Evolutionary conservation across 2,888 invertebrate species (phyloP).

Genomic region (Tridacna crocea): DNA sequence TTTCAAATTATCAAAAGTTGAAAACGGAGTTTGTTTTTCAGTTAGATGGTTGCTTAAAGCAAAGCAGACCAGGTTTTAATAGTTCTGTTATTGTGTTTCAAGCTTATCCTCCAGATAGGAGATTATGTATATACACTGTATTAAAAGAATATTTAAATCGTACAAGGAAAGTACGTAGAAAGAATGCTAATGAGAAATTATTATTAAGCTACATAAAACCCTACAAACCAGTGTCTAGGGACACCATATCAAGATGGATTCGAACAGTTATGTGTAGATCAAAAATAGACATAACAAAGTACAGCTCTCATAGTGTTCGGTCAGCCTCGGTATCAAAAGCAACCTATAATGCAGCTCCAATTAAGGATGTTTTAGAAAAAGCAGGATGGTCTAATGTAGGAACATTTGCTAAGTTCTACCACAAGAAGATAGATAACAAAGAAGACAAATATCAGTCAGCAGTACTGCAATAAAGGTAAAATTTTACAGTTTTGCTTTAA

Average conservation of each 20-base stretch:
- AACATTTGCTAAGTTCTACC: too few relatives aligned
- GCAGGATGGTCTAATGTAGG: conserved; percentile 60
- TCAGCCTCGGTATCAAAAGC: conserved; percentile 50
- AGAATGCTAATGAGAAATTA: conserved; percentile 28
- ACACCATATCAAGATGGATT: conserved; percentile 61
- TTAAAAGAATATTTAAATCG: conserved; percentile 49
- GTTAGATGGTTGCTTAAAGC: conserved; percentile 34
- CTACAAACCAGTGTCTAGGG: conserved; percentile 46
- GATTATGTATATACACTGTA: conserved; percentile 49
- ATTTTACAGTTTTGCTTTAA: too few relatives aligned
- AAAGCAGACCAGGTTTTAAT: conserved; percentile 28
- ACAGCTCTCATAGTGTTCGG: conserved; percentile 53
- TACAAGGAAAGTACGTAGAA: conserved; percentile 18
- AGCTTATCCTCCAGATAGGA: conserved; percentile 36
- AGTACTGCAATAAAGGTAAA: too few relatives aligned
- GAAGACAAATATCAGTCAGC: too few relatives aligned
- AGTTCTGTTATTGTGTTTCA: conserved; percentile 30
- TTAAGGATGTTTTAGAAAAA: conserved; percentile 40
- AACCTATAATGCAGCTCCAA: conserved; percentile 35
- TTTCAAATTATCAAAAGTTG: too few relatives aligned
- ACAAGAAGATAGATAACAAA: too few relatives aligned
- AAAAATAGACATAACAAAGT: conserved; percentile 40
- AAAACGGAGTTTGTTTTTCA: too few relatives aligned
- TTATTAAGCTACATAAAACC: conserved; percentile 56
- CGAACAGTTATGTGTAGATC: conserved; percentile 27